Base-by-base conservation (phyloP, 2,797 vertebrate species). In the Eleutherodactylus coqui region DNA sequence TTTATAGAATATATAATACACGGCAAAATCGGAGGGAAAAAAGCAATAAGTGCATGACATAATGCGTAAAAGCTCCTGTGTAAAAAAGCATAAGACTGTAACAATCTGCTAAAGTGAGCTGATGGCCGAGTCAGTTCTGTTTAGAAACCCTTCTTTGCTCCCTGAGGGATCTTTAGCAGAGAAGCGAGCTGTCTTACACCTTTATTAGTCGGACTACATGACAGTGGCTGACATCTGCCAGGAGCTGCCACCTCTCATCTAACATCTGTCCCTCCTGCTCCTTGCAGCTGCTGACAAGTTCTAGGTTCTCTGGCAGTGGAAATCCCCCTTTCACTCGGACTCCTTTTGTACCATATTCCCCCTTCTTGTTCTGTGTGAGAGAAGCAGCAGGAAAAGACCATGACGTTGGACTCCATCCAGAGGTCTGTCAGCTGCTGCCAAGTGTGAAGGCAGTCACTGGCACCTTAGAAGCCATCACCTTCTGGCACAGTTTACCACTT, bases 241-340 rank as follows among this genome's bases (percentile, higher is more conserved):
- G 79, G 27, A 38, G 85, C 85, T 82, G 58, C 70, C 69, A 86
- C 60, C 79, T 75, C 70, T 82, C 45, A 86, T 86, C 69, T 0
- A 82, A 79, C 2, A 3, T 64, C 36, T 82, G 3, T 0, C 0
- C 43, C n/a, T 72, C 21, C 47, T 24, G 19, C 4, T 5, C 78
- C 45, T 11, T 1, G 60, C n/a, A n/a, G n/a, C 77, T 89, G 80
- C 58, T 85, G 19, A 85, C 82, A 84, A 86, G 78, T 78, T 84
- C 88, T 80, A 78, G 62, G 86, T 88, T 83, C 77, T 89, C 86
- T 87, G 84, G 27, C 32, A 73, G 21, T 43, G 19, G 72, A 80
- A 80, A 85, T 84, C 89, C 88, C 89, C 83, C 86, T 38, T 51
- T 76, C 78, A 85, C 67, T 88, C 78, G 43, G 78, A 14, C 85